A percentile compares a stretch with the other conserved stretches of the same genome.
Conservation (phyloP, 2,888 invertebrate species). For the Dermolepida albohirtum region DNA sequence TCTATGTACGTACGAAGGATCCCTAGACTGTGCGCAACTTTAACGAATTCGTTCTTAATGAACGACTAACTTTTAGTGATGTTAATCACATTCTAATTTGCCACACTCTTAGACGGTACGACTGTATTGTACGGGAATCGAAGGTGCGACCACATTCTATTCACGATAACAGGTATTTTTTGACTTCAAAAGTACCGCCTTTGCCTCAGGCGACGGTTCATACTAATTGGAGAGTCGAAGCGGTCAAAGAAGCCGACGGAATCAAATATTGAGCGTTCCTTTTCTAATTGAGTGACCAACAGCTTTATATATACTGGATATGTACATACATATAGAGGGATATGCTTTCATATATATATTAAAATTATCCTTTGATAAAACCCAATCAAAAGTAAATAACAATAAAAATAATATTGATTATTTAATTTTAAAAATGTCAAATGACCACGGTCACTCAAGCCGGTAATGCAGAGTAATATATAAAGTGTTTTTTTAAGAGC, state of each 20-base stretch:
- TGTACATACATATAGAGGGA: not conserved
- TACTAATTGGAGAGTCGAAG: slow-evolving; percentile 67
- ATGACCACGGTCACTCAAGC: too few relatives aligned
- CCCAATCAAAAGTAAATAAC: too few relatives aligned
- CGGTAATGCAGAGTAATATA: too few relatives aligned
- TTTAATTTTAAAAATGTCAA: too few relatives aligned
- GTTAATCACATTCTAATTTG: slow-evolving; percentile 62
- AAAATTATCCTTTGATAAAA: too few relatives aligned
- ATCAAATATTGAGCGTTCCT: slow-evolving; percentile 66
- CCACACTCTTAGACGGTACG: slow-evolving; percentile 55
- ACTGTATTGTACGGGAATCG: slow-evolving; percentile 26
- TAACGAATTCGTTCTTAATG: slow-evolving; percentile 52
- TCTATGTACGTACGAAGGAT: slow-evolving; percentile 14
- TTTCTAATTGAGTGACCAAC: slow-evolving; percentile 67
- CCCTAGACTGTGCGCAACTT: slow-evolving; percentile 57
- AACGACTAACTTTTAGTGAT: slow-evolving; percentile 57
- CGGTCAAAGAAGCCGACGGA: slow-evolving; percentile 67
- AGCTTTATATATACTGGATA: slow-evolving; percentile 59
- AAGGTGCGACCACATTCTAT: slow-evolving; percentile 56
- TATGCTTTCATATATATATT: not conserved
- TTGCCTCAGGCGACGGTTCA: slow-evolving; percentile 66
- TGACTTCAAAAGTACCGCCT: slow-evolving; percentile 65
- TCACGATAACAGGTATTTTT: slow-evolving; percentile 63
- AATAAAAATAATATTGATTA: too few relatives aligned
- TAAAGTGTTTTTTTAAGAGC: too few relatives aligned